Percentiles rank a stretch among this genome's conserved stretches.
These are phyloP conservation scores for Ommatoiulus sabulosus DNA, from an alignment of 2,888 invertebrate species.

Conservation along the genomic window DNA sequence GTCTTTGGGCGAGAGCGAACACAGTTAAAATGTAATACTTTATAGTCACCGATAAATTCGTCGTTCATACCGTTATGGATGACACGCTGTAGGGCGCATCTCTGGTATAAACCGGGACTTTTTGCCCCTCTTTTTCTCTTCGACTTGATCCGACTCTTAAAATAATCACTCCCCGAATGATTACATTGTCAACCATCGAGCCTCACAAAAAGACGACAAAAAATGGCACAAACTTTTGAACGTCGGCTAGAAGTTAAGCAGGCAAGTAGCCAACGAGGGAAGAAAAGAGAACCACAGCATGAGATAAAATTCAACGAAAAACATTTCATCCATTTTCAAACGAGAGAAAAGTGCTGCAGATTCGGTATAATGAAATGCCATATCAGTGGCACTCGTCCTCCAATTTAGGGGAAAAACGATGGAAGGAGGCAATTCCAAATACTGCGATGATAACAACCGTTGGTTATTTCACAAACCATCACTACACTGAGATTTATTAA, in stretches of 20 bases:
- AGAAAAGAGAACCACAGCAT: background rate
- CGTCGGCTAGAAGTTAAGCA: background rate
- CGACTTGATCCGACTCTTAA: background rate
- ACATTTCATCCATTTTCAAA: background rate
- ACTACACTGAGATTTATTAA: background rate
- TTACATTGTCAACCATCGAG: background rate
- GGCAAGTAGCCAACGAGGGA: background rate
- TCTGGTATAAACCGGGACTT: background rate
- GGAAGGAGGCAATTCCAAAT: background rate
- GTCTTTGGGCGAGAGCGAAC: conserved; percentile 3
- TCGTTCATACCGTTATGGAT: conserved; percentile 6
- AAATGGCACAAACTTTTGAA: background rate
- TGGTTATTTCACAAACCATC: background rate
- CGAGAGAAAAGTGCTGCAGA: background rate
- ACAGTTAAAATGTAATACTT: conserved; percentile 28
- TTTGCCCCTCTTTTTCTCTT: background rate
- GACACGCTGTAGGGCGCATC: conserved; percentile 4
- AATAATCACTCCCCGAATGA: background rate
- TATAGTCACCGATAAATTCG: conserved; percentile 20
- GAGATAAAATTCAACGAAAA: conserved; percentile 2
- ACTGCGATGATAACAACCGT: background rate
- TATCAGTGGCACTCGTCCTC: background rate
- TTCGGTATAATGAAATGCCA: conserved; percentile 4
- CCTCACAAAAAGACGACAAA: background rate
- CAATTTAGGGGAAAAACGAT: background rate